Conservation (phyloP, 2,888 invertebrate genomes). For the Aradus depressus region DNA sequence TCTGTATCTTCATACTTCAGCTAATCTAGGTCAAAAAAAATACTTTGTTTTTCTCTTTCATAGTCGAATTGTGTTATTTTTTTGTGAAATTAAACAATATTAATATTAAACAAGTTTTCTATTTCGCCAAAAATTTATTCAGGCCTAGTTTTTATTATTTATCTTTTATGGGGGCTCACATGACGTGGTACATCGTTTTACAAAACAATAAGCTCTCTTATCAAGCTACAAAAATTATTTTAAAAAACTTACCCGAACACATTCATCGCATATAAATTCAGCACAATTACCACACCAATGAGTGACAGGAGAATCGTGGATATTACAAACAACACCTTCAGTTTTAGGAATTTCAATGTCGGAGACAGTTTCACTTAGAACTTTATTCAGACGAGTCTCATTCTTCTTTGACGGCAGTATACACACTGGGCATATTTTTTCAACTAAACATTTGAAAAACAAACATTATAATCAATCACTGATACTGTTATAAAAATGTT, state of each 20-base stretch:
- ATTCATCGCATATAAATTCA: constrained; percentile 84
- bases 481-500: not conserved
- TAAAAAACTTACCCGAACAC: constrained; percentile 46
- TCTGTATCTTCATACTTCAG: too few relatives aligned
- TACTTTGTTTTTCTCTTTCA: too few relatives aligned
- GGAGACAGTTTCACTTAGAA: constrained; percentile 11
- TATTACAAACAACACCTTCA: constrained; percentile 44
- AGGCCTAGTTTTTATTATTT: too few relatives aligned
- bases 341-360: constrained; percentile 11
- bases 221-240: not conserved
- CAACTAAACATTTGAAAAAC: constrained; percentile 1
- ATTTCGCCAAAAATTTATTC: too few relatives aligned
- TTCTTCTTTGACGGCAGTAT: constrained; percentile 10
- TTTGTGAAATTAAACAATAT: too few relatives aligned
- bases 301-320: constrained; percentile 74
- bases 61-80: too few relatives aligned
- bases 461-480: not conserved
- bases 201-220: too few relatives aligned
- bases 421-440: constrained; percentile 12
- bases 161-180: too few relatives aligned
- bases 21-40: too few relatives aligned
- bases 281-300: constrained; percentile 85
- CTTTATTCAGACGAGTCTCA: constrained; percentile 14
- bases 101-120: too few relatives aligned
- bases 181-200: too few relatives aligned